Base-by-base conservation (phyloP, 2,797 vertebrate genomes). In the Cyprinodon diabolis region DNA sequence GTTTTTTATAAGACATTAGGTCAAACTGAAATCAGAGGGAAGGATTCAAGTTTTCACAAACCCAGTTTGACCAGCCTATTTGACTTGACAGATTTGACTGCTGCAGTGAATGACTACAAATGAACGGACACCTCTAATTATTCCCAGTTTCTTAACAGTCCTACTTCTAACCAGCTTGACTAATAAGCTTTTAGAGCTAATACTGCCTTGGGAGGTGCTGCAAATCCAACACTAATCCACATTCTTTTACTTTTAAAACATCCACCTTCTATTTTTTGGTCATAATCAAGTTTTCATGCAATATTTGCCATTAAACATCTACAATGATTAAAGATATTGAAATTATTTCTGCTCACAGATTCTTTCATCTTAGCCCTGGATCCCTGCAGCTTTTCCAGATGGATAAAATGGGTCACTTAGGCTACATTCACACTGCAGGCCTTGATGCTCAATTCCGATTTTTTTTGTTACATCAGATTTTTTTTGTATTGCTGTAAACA, bases 141-240 rank as follows among this genome's bases (percentile, higher is more conserved):
- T 73, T 81, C 66, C 10, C 40, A 58, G 82, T 82, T 80, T 90
- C 82, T 81, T 77, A 75, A 83, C 66, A 30, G 85, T 83, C 66
- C 81, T 69, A 70, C 68, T 77, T 86, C 77, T 86, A 77, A 75
- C 56, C 13, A 19, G 58, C 75, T 69, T 62, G 56, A 80, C 83
- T 89, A 90, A 91, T 84, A 79, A 72, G 81, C 76, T 76, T 79
- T 85, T 82, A 83, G 68, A 88, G 86, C 86, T 87, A 89, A 93
- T 90, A 91, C 93, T 88, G 83, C 91, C 91, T 92, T 93, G 92
- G 93, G 90, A 94, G 93, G 83, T 84, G 82, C 84, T 87, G 85
- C 75, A 72, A 14, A 6, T 79, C 55, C 78, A 84, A 81, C 90
- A 88, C 85, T 80, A 72, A 66, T 83, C 69, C 65, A 85, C 82